Conservation (phyloP, 2,113 vertebrate genomes). For the Chroicocephalus ridibundus region DNA sequence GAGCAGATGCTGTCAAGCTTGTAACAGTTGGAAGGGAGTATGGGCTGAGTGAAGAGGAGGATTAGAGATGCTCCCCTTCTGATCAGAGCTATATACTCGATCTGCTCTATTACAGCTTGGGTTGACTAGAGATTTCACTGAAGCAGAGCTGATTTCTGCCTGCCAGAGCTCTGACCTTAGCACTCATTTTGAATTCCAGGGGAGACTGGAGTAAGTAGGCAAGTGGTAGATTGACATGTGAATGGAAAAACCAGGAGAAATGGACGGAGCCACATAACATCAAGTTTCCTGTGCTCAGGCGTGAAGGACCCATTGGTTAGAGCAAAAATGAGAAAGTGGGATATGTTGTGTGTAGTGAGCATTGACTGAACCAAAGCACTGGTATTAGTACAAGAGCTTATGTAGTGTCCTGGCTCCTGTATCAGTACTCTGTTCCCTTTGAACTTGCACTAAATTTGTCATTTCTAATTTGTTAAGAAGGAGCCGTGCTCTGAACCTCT, state of each 20-base stretch:
- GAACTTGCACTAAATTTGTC: not conserved
- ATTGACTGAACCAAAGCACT: not conserved
- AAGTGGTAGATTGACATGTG: not conserved
- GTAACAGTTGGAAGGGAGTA: not conserved
- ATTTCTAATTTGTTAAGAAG: not conserved
- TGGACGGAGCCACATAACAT: accelerated
- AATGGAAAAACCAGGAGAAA: not conserved
- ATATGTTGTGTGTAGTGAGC: not conserved
- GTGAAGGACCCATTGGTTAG: not conserved
- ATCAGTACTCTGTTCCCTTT: not conserved
- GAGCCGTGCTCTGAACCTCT: not conserved
- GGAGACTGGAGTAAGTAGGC: not conserved
- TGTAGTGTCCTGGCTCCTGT: not conserved
- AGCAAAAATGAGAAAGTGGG: not conserved
- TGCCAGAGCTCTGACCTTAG: not conserved
- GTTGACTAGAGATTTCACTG: not conserved
- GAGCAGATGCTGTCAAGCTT: not conserved
- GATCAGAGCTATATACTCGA: not conserved
- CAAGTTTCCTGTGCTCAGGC: not conserved
- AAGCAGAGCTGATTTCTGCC: not conserved
- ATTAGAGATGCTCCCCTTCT: not conserved
- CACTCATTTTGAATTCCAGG: not conserved
- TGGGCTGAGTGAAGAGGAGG: not conserved
- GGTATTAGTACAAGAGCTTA: not conserved
- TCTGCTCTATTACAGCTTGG: not conserved